phyloP scores from a whole-genome alignment of 2,888 invertebrate genomes.

The Mechanitis messenoides region DNA sequence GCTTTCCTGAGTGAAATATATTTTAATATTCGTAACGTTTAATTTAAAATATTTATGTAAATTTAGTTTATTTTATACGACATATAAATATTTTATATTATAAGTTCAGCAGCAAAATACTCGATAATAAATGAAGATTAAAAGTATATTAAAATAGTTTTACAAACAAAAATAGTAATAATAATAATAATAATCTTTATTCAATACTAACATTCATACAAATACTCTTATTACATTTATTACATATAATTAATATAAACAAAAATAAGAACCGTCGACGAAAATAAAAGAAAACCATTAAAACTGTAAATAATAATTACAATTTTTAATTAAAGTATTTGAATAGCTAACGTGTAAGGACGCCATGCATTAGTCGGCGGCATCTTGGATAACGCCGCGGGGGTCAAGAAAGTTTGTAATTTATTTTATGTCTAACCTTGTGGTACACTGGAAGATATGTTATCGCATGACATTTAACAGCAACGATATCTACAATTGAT shows the following conservation, averaged over 20 bases:
- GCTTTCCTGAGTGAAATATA: background rate
- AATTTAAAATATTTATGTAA: background rate
- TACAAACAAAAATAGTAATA: too few relatives aligned
- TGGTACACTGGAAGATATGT: background rate
- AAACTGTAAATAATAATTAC: background rate
- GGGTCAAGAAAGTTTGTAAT: constrained; percentile 14
- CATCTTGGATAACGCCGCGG: constrained; percentile 13
- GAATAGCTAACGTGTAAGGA: constrained; percentile 10
- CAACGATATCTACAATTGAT: too few relatives aligned
- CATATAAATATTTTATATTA: too few relatives aligned
- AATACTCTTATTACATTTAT: too few relatives aligned
- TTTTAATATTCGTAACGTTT: background rate
- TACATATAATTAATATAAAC: background rate
- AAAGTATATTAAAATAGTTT: too few relatives aligned
- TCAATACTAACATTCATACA: too few relatives aligned
- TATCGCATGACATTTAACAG: too few relatives aligned
- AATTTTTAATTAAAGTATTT: constrained; percentile 19
- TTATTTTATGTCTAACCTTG: constrained; percentile 6
- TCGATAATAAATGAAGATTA: too few relatives aligned
- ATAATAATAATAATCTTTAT: too few relatives aligned
- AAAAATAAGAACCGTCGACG: background rate
- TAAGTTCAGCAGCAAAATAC: too few relatives aligned
- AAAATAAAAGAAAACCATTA: background rate
- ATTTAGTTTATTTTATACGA: too few relatives aligned
- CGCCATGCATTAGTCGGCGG: constrained; percentile 7